Conservation (phyloP, 2,888 invertebrate species). For the Nomada ruficornis region DNA sequence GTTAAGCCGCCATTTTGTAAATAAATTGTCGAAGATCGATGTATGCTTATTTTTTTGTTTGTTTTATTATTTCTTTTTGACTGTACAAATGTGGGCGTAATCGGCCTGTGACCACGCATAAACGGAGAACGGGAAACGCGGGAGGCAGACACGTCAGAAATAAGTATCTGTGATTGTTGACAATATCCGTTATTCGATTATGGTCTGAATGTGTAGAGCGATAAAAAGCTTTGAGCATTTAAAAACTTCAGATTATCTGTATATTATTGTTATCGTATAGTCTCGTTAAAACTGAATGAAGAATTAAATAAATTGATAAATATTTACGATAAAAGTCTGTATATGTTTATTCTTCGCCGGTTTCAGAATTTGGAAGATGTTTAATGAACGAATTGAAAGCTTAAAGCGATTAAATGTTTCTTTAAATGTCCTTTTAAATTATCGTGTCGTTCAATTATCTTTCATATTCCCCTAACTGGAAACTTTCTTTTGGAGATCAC, state of each 20-base stretch:
- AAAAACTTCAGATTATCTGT: conserved; percentile 28
- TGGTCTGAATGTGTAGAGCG: conserved; percentile 17
- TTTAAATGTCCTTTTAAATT: background rate
- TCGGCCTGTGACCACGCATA: background rate
- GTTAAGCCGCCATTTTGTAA: conserved; percentile 8
- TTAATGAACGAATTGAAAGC: too few species aligned
- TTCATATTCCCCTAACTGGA: background rate
- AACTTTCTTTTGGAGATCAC: background rate
- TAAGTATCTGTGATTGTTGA: conserved; percentile 54
- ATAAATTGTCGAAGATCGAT: conserved; percentile 8
- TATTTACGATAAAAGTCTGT: conserved; percentile 3
- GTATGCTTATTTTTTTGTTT: background rate
- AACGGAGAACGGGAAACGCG: background rate
- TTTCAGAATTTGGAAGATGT: too few species aligned
- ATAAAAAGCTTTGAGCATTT: conserved; percentile 30
- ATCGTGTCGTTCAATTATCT: background rate
- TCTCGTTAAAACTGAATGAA: conserved; percentile 1
- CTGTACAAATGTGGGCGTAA: background rate
- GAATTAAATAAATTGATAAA: conserved; percentile 43
- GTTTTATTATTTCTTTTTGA: background rate
- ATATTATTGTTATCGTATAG: conserved; percentile 33
- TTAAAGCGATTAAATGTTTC: background rate
- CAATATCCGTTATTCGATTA: conserved; percentile 41
- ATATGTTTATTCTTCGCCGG: too few species aligned
- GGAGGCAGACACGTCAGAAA: background rate